Evolutionary conservation across 2,888 invertebrate species (phyloP), one percentile per base, ranked within the genome.

Genomic region (Dasypogon diadema): DNA sequence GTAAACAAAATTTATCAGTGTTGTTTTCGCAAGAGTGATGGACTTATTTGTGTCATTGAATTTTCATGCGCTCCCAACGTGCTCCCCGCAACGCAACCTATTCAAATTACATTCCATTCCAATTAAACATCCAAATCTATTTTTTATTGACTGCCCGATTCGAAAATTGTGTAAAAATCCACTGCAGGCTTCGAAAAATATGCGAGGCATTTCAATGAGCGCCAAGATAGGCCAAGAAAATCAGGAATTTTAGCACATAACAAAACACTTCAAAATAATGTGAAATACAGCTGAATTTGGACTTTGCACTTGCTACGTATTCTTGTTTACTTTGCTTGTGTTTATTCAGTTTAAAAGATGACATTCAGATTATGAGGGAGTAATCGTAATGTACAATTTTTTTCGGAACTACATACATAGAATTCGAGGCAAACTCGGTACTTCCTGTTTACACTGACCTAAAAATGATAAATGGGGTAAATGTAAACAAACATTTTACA

Each of bases 11-110:
- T 65, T 65, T 65, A 65, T 65, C 65, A 65, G 65, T 63, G 34
- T 42, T 65, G 65, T 65, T 65, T 65, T 37, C 65, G 65, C 48
- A 65, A 48, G 48, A 65, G 22, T 22, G 42, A 65, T 65, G 65
- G 65, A 65, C 65, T 65, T 65, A 65, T 65, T 65, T 65, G 46
- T 65, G 65, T 65, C 65, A 65, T 65, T 65, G 65, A 65, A 65
- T 65, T 65, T 65, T 46, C 65, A 65, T 65, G 65, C 46, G 65
- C 65, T 48, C 21, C 14, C 12, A 21, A 46, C 65, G 65, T 65
- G 65, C 37, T 21, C 12, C 37, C 5, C 42, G 26, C 48, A n/a
- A 26, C 10, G 18, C 37, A 34, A 22, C 21, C 51, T 16, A 51
- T n/a, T 51, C 14, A 51, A 3, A 16, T 30, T 30, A 5, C 30